Evolutionary conservation across 2,113 vertebrate species (phyloP), one percentile per base, ranked within the genome.

Genomic region (Pholis gunnellus): DNA sequence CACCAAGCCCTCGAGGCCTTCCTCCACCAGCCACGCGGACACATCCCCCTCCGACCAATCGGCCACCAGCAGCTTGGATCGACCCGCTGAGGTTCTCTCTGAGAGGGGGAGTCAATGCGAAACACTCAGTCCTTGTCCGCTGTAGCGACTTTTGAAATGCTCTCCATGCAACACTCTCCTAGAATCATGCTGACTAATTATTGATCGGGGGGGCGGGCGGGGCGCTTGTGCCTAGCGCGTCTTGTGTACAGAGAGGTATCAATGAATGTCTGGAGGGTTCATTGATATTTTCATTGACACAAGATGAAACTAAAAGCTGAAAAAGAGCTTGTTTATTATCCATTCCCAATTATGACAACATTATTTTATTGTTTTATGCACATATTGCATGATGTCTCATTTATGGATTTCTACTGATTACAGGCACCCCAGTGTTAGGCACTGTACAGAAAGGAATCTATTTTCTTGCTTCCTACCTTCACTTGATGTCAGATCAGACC

Each of bases 1-100:
- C 73, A 96, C 94, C 52, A 99, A 93, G 46, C 92, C 94, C 85
- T 92, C 79, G 66, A 99, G 94, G 57, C 93, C 95, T 80, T 98
- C 96, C 70, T 93, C 94, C 77, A 76, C 87, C 79, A 99, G 96
- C 98, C 98, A 99, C 40, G 75, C 25, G n/a, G 95, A 96, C 90
- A 99, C 98, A 0, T 99, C 97, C 0, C 95, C 96, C 88, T 99
- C 98, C 36, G 96, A 97, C 98, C 98, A 99, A 82, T 97, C 93
- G 78, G 96, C 92, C 86, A 94, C 84, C 93, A 95, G 89, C 72
- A 92, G 87, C 83, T 90, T 94, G 10, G 79, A 85, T 11, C 91
- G 93, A 59, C 94, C 88, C 20, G 87, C 89, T 14, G 56, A 29
- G 44, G 64, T 69, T 81, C 54, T 84, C 86, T 89, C 96, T 96